Conservation (phyloP, 2,113 vertebrate species). For the Heteronetta atricapilla region DNA sequence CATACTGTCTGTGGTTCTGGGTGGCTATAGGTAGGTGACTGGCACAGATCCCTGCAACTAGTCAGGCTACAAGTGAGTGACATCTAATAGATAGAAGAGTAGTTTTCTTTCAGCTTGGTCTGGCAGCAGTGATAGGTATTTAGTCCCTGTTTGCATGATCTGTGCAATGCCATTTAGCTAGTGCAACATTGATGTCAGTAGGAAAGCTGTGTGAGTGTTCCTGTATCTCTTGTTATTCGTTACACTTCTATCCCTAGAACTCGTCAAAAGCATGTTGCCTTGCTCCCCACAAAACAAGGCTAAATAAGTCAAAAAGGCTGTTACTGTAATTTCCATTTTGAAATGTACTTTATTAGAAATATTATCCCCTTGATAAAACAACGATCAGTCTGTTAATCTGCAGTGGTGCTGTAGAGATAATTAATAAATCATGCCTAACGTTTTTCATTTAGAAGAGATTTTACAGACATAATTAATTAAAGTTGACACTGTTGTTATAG, state of each 20-base stretch:
- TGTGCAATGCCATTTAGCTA: neutral
- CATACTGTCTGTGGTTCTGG: neutral
- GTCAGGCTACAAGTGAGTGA: neutral
- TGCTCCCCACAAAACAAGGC: neutral
- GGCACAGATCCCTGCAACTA: fast-evolving
- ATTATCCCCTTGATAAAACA: conserved; percentile 42
- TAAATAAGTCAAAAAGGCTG: neutral
- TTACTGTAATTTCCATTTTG: conserved; percentile 7
- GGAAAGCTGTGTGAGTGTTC: neutral
- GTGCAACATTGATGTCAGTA: neutral
- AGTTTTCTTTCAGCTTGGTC: neutral
- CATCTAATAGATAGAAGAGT: neutral
- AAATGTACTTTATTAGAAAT: conserved; percentile 44
- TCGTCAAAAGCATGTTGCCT: conserved; percentile 3
- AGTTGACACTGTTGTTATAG: conserved; percentile 3
- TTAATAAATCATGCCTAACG: conserved; percentile 47
- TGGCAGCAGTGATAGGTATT: neutral
- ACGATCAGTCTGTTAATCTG: neutral
- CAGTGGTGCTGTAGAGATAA: conserved; percentile 32
- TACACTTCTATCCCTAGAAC: conserved; percentile 18
- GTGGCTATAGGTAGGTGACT: neutral
- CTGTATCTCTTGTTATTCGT: conserved; percentile 16
- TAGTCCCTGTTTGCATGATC: neutral
- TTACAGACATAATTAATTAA: conserved; percentile 59
- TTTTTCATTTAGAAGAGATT: conserved; percentile 57